Conservation (phyloP, 2,888 invertebrate species). For the Torymus auratus region DNA sequence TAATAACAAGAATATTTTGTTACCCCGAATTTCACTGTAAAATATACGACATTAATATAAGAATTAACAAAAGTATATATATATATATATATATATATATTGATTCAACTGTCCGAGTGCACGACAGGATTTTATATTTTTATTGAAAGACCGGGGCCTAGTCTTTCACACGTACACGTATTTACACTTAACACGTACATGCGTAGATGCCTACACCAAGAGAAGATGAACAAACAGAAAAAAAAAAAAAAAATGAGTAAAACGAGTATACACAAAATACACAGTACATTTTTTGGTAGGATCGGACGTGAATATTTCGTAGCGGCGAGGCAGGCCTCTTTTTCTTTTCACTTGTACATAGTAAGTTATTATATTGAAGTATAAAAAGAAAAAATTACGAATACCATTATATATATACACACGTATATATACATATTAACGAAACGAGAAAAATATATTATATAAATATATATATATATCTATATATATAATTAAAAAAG, state of each 20-base stretch:
- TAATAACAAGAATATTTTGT: too few species aligned
- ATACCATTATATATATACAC: slow-evolving; percentile 35
- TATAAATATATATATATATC: slow-evolving; percentile 31
- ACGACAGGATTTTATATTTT: slow-evolving; percentile 59
- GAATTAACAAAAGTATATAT: too few species aligned
- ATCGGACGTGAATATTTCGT: slow-evolving; percentile 42
- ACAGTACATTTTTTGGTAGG: slow-evolving; percentile 35
- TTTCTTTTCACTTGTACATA: slow-evolving; percentile 59
- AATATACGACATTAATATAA: too few species aligned
- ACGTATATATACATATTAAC: slow-evolving; percentile 42
- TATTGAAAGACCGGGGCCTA: slow-evolving; percentile 60
- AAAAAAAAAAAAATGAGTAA: not conserved
- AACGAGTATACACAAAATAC: slow-evolving; percentile 11
- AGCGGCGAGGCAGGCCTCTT: slow-evolving; percentile 56
- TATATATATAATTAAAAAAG: slow-evolving; percentile 36
- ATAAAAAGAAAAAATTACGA: slow-evolving; percentile 39
- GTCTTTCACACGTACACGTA: slow-evolving; percentile 52
- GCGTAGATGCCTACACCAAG: slow-evolving; percentile 6
- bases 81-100: slow-evolving; percentile 47
- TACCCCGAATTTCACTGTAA: too few species aligned
- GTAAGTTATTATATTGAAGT: slow-evolving; percentile 57
- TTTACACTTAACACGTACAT: slow-evolving; percentile 1
- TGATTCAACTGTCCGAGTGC: slow-evolving; percentile 52
- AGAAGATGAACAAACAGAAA: too few species aligned
- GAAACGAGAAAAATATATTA: slow-evolving; percentile 33